phyloP scores from a whole-genome alignment of 2,888 invertebrate genomes.

The Scaptodrosophila latifasciaeformis region DNA sequence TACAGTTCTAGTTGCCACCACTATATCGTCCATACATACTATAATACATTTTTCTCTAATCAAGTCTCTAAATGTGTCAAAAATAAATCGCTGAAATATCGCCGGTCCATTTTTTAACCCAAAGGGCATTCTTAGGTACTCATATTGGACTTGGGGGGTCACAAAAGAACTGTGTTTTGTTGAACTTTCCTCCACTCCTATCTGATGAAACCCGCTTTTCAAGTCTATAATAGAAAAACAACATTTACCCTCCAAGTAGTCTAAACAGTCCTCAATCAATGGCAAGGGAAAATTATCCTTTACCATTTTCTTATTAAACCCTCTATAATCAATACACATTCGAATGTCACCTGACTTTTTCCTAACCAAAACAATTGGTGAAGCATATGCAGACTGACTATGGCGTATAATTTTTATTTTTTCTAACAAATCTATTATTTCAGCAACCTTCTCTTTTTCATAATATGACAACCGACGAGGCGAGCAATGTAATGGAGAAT shows the following conservation, averaged over 20 bases:
- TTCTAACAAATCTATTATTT: background rate
- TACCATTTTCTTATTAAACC: background rate
- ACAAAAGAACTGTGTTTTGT: background rate
- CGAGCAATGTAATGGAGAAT: background rate
- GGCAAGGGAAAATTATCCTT: constrained; percentile 4
- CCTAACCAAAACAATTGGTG: too few species aligned
- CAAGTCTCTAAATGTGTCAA: background rate
- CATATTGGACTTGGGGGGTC: constrained; percentile 3
- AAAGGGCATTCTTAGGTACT: constrained; percentile 3
- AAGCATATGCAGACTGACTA: too few species aligned
- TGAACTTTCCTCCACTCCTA: constrained; percentile 1
- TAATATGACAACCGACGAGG: constrained; percentile 2
- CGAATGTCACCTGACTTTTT: too few species aligned
- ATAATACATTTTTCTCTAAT: background rate
- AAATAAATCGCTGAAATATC: background rate
- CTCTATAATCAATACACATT: background rate
- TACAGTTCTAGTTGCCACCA: background rate
- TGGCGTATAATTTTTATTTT: constrained; percentile 4
- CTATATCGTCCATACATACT: constrained; percentile 1
- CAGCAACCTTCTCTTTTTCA: background rate
- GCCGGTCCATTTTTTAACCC: constrained; percentile 69
- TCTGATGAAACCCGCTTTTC: background rate
- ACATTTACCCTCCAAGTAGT: background rate
- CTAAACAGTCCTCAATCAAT: constrained; percentile 2
- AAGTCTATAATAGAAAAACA: background rate